Percentiles rank a stretch among this genome's conserved stretches.
Conservation (phyloP, 2,888 invertebrate species). For the Fragum whitleyi region DNA sequence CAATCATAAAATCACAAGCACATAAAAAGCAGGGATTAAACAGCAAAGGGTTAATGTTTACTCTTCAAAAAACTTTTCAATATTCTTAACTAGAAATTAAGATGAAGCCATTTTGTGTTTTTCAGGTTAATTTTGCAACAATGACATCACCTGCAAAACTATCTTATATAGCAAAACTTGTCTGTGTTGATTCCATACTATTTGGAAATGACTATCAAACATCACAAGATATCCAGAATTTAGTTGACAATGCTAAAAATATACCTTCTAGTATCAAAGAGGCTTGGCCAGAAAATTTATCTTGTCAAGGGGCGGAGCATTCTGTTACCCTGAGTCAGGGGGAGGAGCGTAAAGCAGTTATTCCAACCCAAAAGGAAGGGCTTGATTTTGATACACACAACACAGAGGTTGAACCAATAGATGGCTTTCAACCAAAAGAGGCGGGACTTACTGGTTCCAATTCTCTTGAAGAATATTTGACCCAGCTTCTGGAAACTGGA, state of each 20-base stretch:
- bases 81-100: no score
- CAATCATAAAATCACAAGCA: no score
- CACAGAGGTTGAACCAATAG: neutral
- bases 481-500: slow-evolving; percentile 46
- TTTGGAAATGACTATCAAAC: slow-evolving; percentile 13
- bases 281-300: neutral
- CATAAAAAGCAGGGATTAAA: no score
- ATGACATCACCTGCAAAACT: slow-evolving; percentile 19
- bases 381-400: neutral
- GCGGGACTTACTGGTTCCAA: neutral
- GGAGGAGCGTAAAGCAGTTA: neutral
- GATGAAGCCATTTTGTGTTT: no score
- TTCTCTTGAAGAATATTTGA: neutral
- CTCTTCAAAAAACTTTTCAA: no score
- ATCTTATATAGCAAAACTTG: slow-evolving; percentile 22
- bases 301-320: neutral
- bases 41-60: no score
- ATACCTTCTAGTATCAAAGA: neutral
- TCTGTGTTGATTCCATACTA: slow-evolving; percentile 20
- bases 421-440: slow-evolving; percentile 1
- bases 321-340: neutral
- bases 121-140: neutral
- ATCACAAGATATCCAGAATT: neutral
- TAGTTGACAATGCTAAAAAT: neutral
- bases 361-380: neutral